Percentiles rank a stretch among this genome's conserved stretches.
These are phyloP conservation scores for Drosophila pseudoobscura DNA, from an alignment of 1,140 invertebrate genomes.

Conservation along the genomic window DNA sequence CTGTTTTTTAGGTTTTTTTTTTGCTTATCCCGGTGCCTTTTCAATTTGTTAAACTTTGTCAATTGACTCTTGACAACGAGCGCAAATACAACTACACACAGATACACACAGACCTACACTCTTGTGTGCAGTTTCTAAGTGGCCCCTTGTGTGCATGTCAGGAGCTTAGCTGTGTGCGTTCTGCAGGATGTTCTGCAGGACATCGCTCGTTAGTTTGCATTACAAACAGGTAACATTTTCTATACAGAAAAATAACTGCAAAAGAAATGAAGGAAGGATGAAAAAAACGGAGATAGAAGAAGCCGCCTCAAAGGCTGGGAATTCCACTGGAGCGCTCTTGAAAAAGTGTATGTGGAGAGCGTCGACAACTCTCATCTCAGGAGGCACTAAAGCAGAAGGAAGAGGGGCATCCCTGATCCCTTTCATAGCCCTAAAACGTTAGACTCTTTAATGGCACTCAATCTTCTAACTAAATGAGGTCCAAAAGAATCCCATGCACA, in stretches of 20 bases:
- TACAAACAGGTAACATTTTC: conserved; percentile 56
- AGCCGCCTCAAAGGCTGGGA: no score
- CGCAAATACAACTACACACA: conserved; percentile 51
- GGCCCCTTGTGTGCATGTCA: conserved; percentile 62
- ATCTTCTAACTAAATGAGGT: no score
- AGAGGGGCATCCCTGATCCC: no score
- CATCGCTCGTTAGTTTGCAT: conserved; percentile 56
- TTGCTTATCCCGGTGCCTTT: conserved; percentile 25
- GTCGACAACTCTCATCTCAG: no score
- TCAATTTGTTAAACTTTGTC: conserved; percentile 70
- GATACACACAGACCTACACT: conserved; percentile 7
- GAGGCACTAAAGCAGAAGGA: no score
- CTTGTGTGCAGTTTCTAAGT: conserved; percentile 54
- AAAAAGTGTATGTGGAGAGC: no score
- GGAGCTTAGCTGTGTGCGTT: conserved; percentile 15
- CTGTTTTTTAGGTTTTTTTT: conserved; percentile 4
- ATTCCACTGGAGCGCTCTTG: no score
- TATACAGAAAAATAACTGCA: conserved; percentile 9
- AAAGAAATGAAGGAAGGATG: conserved; percentile 14
- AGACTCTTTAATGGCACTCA: no score
- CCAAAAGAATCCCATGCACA: no score
- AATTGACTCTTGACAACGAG: conserved; percentile 76
- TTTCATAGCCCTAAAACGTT: no score
- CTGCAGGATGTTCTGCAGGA: conserved; percentile 26
- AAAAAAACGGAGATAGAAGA: not conserved